Evolutionary conservation across 1,140 invertebrate genomes (phyloP).

Genomic region (Cataglyphis hispanica): DNA sequence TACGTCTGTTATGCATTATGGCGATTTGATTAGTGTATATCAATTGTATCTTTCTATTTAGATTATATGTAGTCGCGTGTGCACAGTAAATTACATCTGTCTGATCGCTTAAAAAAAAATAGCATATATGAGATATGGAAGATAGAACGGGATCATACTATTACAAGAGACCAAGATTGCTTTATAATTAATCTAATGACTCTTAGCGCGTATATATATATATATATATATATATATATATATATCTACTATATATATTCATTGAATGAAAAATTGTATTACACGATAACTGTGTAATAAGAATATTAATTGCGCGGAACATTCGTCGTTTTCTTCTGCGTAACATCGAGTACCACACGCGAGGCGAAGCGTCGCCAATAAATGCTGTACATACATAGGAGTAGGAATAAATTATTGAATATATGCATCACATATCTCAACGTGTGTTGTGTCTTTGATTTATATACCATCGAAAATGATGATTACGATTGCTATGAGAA

Average conservation of each 20-base stretch:
- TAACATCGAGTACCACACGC: not conserved
- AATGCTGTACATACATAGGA: conserved; percentile 26
- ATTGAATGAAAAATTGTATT: conserved; percentile 22
- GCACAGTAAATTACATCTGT: not conserved
- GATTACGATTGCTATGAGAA: not conserved
- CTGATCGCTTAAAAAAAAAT: not conserved
- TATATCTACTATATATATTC: not conserved
- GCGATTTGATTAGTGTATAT: not conserved
- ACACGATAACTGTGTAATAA: conserved; percentile 23
- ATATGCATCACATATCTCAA: conserved; percentile 18
- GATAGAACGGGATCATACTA: conserved; percentile 11
- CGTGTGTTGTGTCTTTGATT: conserved; percentile 34
- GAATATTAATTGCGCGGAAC: not conserved
- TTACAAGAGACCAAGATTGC: conserved; percentile 15
- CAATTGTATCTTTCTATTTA: not conserved
- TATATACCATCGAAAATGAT: conserved; percentile 18
- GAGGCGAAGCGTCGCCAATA: not conserved
- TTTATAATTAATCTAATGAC: conserved; percentile 11
- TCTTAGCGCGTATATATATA: conserved; percentile 10
- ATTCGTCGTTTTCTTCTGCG: not conserved
- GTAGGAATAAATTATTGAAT: conserved; percentile 59
- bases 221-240: not conserved
- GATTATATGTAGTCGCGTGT: not conserved
- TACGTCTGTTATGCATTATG: not conserved
- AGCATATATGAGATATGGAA: not conserved